phyloP scores from a whole-genome alignment of 1,140 invertebrate genomes.

The Helicoverpa zea region DNA sequence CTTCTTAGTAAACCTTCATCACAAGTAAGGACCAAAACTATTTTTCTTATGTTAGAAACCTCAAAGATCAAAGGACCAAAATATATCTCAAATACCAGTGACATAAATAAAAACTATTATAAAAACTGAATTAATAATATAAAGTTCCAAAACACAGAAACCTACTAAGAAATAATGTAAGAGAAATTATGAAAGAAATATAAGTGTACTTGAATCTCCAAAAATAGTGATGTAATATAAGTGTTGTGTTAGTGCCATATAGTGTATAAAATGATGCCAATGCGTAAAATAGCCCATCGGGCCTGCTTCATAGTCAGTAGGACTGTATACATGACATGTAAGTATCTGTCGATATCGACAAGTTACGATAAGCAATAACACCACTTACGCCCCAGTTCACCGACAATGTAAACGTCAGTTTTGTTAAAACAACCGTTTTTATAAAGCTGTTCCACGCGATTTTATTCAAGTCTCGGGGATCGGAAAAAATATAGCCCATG shows the following conservation, averaged over 20 bases:
- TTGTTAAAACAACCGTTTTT: too few species aligned
- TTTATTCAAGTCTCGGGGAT: too few species aligned
- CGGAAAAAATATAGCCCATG: too few species aligned
- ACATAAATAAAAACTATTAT: too few species aligned
- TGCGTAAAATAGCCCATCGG: constrained; percentile 71
- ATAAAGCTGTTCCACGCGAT: too few species aligned
- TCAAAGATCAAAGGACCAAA: too few species aligned
- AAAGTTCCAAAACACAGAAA: neutral
- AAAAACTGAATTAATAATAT: too few species aligned
- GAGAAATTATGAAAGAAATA: neutral
- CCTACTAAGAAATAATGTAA: neutral
- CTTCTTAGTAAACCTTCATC: neutral
- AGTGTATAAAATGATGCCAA: constrained; percentile 62
- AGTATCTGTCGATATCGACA: constrained; percentile 57
- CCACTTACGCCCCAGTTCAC: neutral
- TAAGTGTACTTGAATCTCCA: neutral
- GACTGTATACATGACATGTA: constrained; percentile 80
- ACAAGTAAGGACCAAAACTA: too few species aligned
- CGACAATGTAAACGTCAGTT: too few species aligned
- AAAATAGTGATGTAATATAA: constrained; percentile 2
- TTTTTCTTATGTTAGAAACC: too few species aligned
- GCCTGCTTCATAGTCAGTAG: constrained; percentile 75
- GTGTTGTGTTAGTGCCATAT: constrained; percentile 2
- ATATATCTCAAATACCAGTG: too few species aligned
- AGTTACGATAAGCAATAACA: neutral